Base-by-base conservation (phyloP, 2,797 vertebrate species). In the Melanotaenia trifasciata region DNA sequence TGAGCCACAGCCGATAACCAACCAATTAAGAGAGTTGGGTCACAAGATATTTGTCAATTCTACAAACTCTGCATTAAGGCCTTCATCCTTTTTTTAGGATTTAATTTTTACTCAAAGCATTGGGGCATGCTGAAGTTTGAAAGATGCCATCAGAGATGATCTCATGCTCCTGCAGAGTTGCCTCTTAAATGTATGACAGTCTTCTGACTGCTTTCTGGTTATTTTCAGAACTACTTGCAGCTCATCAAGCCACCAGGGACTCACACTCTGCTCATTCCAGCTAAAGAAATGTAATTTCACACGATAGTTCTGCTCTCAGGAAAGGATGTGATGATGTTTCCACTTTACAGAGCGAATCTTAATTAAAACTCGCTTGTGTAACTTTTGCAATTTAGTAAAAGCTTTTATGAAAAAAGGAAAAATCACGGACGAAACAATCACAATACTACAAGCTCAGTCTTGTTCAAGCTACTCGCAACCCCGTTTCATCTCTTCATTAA, bases 281-380 rank as follows among this genome's bases (percentile, higher is more conserved):
- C 72, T 58, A 2, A 70, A 80, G 53, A 38, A 72, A 80, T 59
- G 67, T 59, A 57, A 80, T 71, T 72, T 57, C 76, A 75, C 73
- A 35, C 47, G 67, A 68, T 45, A 57, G 50, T 4, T 36, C 45
- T 0, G 72, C 64, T 70, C 63, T 43, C 40, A 30, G 68, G 65
- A 59, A 1, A 61, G 43, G 11, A 70, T 0, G 33, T 22, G 51
- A 33, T 12, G 70, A 72, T 26, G 66, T 66, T 73, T 78, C 58
- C 63, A 59, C 60, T 81, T 69, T 60, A 24, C 51, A 60, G 59
- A 76, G 76, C 20, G 64, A 33, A 24, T 63, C 67, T 78, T 30
- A 66, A 67, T 79, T 75, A 73, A 73, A 78, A 66, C 16, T 63
- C 16, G 20, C 67, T 43, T 28, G 35, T 13, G 50, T 53, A 47